Percentiles rank a stretch among this genome's conserved stretches.
Conservation (phyloP, 2,888 invertebrate species). For the Volucella bombylans region DNA sequence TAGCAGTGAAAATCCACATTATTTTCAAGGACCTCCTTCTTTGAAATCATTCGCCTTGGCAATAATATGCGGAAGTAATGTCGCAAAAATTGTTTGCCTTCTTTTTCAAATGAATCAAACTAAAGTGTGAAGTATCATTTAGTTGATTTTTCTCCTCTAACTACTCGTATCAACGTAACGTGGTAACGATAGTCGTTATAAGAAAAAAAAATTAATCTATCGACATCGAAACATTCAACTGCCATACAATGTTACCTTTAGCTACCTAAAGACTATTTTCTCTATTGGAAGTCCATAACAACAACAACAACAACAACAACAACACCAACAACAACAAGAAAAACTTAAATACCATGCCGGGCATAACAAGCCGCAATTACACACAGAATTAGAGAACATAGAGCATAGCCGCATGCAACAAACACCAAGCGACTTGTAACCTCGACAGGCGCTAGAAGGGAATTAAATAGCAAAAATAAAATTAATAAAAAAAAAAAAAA, state of each 20-base stretch:
- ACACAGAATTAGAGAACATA: constrained; percentile 71
- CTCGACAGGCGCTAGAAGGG: constrained; percentile 62
- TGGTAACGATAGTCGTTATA: background rate
- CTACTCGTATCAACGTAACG: too few species aligned
- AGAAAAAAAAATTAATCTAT: constrained; percentile 25
- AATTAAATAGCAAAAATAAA: constrained; percentile 56
- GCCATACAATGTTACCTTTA: constrained; percentile 28
- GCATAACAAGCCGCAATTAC: constrained; percentile 70
- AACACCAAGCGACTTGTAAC: background rate
- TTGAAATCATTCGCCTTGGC: background rate
- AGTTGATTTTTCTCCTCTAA: constrained; percentile 11
- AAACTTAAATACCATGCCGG: constrained; percentile 41
- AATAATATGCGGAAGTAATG: constrained; percentile 52
- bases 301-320: constrained; percentile 13
- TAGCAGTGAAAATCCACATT: too few species aligned
- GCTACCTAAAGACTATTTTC: background rate
- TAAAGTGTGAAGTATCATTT: constrained; percentile 61
- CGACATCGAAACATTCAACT: constrained; percentile 60
- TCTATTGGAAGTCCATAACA: constrained; percentile 9
- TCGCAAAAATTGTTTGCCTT: constrained; percentile 13
- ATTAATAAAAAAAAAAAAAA: constrained; percentile 19
- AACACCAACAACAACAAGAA: constrained; percentile 13
- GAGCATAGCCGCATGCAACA: constrained; percentile 47
- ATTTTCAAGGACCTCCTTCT: background rate
- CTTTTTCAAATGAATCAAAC: constrained; percentile 53